Percentiles rank a stretch among this genome's conserved stretches.
phyloP scores from a whole-genome alignment of 2,888 invertebrate species.

The Sturmia bella region DNA sequence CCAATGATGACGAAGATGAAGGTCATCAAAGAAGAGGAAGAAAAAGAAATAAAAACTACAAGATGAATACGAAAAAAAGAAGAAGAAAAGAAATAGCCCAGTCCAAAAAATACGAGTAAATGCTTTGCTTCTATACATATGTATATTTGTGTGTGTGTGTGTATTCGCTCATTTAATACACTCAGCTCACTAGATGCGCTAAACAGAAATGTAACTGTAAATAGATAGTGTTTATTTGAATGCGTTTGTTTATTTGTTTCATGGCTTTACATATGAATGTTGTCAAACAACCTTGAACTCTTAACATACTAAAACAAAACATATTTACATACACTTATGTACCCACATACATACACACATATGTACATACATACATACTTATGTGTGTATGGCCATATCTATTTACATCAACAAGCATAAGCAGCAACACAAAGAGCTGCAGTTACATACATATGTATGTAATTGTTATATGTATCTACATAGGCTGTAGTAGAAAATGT shows the following conservation, averaged over 20 bases:
- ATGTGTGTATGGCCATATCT: not conserved
- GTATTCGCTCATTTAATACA: conserved; percentile 10
- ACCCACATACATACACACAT: not conserved
- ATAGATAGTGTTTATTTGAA: not conserved
- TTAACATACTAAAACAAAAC: conserved; percentile 61
- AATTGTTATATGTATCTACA: too few species aligned
- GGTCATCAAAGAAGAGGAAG: conserved; percentile 33
- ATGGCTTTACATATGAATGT: conserved; percentile 13
- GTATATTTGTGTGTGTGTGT: conserved; percentile 19
- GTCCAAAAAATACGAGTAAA: not conserved
- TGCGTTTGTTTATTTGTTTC: conserved; percentile 10
- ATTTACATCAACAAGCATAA: conserved; percentile 5
- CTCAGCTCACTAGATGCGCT: not conserved
- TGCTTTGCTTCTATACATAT: too few species aligned
- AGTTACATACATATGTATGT: too few species aligned
- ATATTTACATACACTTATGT: conserved; percentile 11
- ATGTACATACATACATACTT: not conserved
- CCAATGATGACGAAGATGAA: conserved; percentile 52
- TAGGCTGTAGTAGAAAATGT: too few species aligned
- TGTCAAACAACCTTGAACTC: conserved; percentile 66
- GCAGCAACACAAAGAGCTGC: too few species aligned
- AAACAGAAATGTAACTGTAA: not conserved
- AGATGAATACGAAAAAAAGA: not conserved
- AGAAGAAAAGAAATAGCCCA: not conserved
- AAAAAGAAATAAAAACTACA: conserved; percentile 2